These are phyloP conservation scores for Molanna angustata DNA, from an alignment of 2,888 invertebrate genomes.

Conservation along the genomic window DNA sequence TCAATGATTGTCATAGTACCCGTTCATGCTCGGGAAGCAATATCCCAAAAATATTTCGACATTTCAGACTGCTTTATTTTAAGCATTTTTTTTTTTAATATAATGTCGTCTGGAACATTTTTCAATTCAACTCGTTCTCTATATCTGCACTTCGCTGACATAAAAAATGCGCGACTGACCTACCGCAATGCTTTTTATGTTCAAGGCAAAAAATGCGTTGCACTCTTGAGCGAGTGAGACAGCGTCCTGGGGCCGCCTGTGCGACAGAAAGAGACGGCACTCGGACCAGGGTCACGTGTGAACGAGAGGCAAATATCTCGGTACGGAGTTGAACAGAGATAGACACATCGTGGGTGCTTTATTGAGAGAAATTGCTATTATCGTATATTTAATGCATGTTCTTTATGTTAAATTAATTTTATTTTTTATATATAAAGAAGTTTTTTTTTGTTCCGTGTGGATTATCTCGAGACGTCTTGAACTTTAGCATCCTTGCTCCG, in stretches of 20 bases:
- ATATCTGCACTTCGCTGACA: neutral
- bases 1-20: too few species aligned
- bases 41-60: too few species aligned
- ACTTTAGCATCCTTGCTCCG: too few species aligned
- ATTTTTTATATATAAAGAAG: too few species aligned
- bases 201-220: constrained; percentile 30
- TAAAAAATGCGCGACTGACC: constrained; percentile 17
- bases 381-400: too few species aligned
- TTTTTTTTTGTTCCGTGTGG: too few species aligned
- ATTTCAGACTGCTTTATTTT: neutral
- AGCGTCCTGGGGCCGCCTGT: neutral
- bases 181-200: constrained; percentile 31
- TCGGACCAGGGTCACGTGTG: constrained; percentile 16
- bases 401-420: too few species aligned
- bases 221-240: constrained; percentile 23
- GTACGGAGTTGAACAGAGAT: constrained; percentile 17
- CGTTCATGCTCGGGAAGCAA: too few species aligned
- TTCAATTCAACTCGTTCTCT: neutral
- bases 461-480: too few species aligned
- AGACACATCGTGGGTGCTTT: neutral
- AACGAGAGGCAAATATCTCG: constrained; percentile 3
- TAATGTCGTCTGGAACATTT: neutral
- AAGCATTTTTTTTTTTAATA: neutral
- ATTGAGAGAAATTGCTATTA: too few species aligned
- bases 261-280: constrained; percentile 7